Evolutionary conservation across 2,113 vertebrate species (phyloP), one percentile per base, ranked within the genome.

Genomic region (Plectropomus leopardus): DNA sequence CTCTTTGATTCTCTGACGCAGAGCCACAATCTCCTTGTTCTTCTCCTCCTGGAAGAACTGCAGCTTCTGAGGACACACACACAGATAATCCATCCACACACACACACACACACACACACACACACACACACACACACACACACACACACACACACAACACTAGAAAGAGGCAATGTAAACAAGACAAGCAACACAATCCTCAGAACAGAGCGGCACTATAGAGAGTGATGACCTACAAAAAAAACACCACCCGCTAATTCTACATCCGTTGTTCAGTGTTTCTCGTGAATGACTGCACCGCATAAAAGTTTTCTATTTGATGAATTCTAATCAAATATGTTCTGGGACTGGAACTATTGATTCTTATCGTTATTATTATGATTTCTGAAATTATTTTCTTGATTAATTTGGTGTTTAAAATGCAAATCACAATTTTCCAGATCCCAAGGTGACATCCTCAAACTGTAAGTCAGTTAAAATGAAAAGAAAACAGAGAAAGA

Each of bases 41-140:
- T 92, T 93, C 84, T 93, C 91, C 80, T 92, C 92, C 65, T 92
- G 91, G 63, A 92, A 63, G 64, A 86, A 89, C 69, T 90, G 90
- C 72, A 93, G 86, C 85, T 92, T 92, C 92, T 93, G 72, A 61
- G 65, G 45, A 73, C 7, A 73, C 66, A 82, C n/a, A 59, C 14
- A 59, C 76, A 72, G 30, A 40, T 69, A 53, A 76, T 26, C 26
- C 67, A 64, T 11, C 69, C 13, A 65, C 51, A 75, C 16, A 5
- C n/a, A n/a, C n/a, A 73, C 7, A 73, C 66, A 82, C n/a, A 59
- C 14, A 59, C 76, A 72, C 67, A 73, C 7, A 73, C 66, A 82
- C n/a, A 59, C 14, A 59, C 76, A 72, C 24, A 40, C 64, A 53
- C 67, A 73, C 7, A 73, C 66, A 82, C n/a, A 59, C 14, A 59